Conservation (phyloP, 1,140 invertebrate genomes). For the Latrodectus geometricus region DNA sequence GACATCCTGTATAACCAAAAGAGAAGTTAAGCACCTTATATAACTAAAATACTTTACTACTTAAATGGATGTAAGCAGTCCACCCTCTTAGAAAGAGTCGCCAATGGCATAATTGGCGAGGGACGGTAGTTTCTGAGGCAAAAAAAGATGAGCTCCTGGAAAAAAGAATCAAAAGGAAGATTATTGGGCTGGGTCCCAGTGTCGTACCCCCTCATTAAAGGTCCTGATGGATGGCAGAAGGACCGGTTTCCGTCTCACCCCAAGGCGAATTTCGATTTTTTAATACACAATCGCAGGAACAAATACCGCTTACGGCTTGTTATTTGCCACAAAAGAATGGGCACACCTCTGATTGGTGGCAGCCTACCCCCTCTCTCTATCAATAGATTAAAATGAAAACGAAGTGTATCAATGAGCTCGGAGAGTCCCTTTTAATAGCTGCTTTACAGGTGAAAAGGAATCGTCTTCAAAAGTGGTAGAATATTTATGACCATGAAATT, state of each 20-base stretch:
- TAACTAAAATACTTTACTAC: too few species aligned
- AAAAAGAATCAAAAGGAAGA: conserved; percentile 13
- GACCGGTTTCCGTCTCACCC: conserved; percentile 24
- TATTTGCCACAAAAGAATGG: conserved; percentile 36
- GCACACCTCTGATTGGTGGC: not conserved
- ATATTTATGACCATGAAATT: too few species aligned
- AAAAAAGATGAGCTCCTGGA: conserved; percentile 36
- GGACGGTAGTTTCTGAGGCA: not conserved
- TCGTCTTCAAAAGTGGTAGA: too few species aligned
- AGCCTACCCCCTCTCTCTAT: not conserved
- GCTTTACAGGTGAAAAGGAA: too few species aligned
- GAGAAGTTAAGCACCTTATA: too few species aligned
- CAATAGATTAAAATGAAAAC: not conserved
- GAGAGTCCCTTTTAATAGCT: too few species aligned
- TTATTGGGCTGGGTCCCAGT: conserved; percentile 37
- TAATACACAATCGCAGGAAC: conserved; percentile 44
- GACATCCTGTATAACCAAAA: too few species aligned
- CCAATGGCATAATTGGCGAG: too few species aligned
- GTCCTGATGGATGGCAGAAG: conserved; percentile 37
- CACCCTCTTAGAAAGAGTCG: too few species aligned
- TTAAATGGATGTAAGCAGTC: too few species aligned
- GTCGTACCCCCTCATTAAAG: conserved; percentile 53
- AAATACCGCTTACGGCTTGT: conserved; percentile 25
- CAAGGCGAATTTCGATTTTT: conserved; percentile 1
- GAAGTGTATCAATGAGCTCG: not conserved